Evolutionary conservation across 2,888 invertebrate genomes (phyloP).

Genomic region (Nemotelus pantherinus): DNA sequence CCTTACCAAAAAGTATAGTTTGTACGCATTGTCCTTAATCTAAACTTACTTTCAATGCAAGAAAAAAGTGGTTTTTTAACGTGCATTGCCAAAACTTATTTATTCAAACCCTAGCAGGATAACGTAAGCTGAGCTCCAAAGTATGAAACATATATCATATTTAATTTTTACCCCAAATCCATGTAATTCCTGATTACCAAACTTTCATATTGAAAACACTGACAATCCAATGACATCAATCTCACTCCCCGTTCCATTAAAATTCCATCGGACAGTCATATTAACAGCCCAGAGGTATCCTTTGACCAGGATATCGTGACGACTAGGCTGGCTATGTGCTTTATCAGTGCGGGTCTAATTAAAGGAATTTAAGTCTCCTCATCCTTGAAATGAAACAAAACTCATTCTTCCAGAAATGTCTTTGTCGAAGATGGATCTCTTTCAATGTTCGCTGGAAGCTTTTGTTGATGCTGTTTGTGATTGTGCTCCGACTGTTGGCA

Average conservation of each 20-base stretch:
- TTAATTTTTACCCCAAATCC: no score
- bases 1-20: neutral
- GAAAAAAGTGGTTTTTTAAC: no score
- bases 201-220: neutral
- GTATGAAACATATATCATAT: no score
- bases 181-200: no score
- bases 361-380: constrained; percentile 40
- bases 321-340: constrained; percentile 3
- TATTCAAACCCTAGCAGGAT: no score
- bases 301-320: constrained; percentile 28
- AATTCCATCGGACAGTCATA: constrained; percentile 17
- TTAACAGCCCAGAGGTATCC: constrained; percentile 17
- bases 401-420: constrained; percentile 4
- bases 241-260: neutral
- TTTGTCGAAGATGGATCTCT: constrained; percentile 4
- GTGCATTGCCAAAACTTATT: no score
- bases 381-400: constrained; percentile 34
- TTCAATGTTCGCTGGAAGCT: constrained; percentile 20
- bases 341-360: constrained; percentile 46
- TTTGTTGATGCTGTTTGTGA: constrained; percentile 38
- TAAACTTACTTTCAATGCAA: no score
- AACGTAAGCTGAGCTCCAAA: no score
- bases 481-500: constrained; percentile 31
- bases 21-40: no score
- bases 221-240: neutral